phyloP scores from a whole-genome alignment of 2,888 invertebrate genomes.

The Autographa gamma region DNA sequence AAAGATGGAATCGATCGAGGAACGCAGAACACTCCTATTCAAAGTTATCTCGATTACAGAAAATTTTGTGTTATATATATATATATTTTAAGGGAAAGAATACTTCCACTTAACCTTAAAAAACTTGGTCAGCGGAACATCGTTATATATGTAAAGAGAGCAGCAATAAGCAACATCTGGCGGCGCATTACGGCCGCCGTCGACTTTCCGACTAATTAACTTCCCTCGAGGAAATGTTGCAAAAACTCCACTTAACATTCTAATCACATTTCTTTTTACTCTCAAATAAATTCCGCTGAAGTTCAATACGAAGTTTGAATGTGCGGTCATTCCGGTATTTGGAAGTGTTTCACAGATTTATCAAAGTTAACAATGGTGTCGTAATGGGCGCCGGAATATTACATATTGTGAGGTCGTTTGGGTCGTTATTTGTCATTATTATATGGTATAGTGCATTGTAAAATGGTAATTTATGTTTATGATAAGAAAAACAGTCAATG shows the following conservation, averaged over 20 bases:
- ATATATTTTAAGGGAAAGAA: background rate
- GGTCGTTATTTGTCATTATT: background rate
- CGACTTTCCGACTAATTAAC: constrained; percentile 68
- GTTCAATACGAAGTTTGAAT: constrained; percentile 50
- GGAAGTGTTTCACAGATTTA: constrained; percentile 23
- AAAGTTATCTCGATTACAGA: constrained; percentile 1
- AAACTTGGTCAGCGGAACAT: constrained; percentile 42
- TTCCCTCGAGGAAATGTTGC: constrained; percentile 59
- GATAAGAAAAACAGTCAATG: no score
- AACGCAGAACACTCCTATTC: background rate
- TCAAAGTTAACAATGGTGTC: constrained; percentile 26
- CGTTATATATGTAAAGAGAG: constrained; percentile 51
- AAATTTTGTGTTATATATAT: background rate
- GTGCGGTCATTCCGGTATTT: constrained; percentile 42
- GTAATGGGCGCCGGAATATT: constrained; percentile 20
- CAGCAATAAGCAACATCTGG: constrained; percentile 63
- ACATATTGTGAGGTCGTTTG: background rate
- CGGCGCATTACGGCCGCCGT: constrained; percentile 52
- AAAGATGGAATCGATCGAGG: background rate
- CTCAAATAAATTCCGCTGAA: constrained; percentile 56
- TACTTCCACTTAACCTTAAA: constrained; percentile 26
- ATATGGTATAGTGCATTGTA: background rate
- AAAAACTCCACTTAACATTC: constrained; percentile 63
- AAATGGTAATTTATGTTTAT: background rate
- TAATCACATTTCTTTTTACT: constrained; percentile 60